Base-by-base conservation (phyloP, 2,113 vertebrate species). In the Amphilophus citrinellus region DNA sequence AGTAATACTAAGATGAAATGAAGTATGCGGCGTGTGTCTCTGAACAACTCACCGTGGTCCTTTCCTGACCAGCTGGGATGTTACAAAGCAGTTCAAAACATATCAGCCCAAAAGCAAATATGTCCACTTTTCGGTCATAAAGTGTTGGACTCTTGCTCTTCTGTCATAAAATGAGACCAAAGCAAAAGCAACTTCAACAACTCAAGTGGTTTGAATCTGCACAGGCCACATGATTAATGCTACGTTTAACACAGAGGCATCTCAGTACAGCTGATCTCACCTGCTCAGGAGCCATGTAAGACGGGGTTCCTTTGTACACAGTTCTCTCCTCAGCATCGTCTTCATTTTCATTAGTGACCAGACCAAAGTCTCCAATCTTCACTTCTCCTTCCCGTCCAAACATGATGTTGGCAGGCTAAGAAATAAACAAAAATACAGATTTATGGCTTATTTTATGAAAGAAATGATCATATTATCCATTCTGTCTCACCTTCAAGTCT, bases 351-450 rank as follows among this genome's bases (percentile, higher is more conserved):
- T 84, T 87, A 53, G 97, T 97, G 79, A 94, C 97, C 35, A 99
- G 96, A 73, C 97, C 97, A 2, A 99, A 98, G 92, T 99, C 98
- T 6, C 97, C 97, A 39, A 99, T 98, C 95, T 98, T 98, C 89
- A 97, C 91, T 22, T 89, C 61, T 27, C 85, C 80, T 9, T 92
- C 57, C 7, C 0, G 22, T 10, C 96, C 96, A 89, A 99, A 91
- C 89, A 99, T 96, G 92, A 99, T 97, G 90, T 99, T 99, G 75
- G 58, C 53, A 63, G 97, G 98, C 98, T 98, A 84, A 83, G 10
- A 61, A 27, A 39, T 3, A 62, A 68, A 63, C 5, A 82, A 47
- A 75, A 6, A 68, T 59, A 24, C 15, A 50, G 32, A 22, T 78
- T 50, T 7, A 30, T 10, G 13, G 30, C 10, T 22, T n/a, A 30